Conservation (phyloP, 92 coral and sea anemone species). For the Palythoa caribaeorum region DNA sequence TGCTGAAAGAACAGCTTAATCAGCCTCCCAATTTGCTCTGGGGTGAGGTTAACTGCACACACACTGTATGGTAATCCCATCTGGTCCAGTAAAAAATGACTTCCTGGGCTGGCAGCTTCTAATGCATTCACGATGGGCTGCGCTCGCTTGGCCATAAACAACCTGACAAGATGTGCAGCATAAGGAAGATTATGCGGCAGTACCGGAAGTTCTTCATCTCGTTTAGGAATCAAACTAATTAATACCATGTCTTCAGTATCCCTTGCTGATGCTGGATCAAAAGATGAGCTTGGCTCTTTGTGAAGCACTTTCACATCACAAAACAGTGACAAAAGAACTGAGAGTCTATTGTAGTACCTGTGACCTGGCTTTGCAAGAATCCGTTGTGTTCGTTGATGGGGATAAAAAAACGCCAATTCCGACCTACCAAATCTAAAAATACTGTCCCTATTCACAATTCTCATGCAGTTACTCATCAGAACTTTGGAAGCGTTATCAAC, state of each 20-base stretch:
- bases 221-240: conserved; percentile 86
- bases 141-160: conserved; percentile 83
- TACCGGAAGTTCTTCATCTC: conserved; percentile 53
- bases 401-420: conserved; percentile 84
- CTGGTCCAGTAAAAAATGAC: conserved; percentile 72
- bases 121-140: conserved; percentile 77
- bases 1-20: conserved; percentile 85
- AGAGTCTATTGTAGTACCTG: conserved; percentile 83
- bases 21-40: conserved; percentile 76
- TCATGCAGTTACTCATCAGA: conserved; percentile 77
- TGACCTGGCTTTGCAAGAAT: conserved; percentile 89
- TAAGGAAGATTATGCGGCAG: conserved; percentile 37
- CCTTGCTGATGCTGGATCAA: conserved; percentile 82
- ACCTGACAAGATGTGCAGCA: conserved; percentile 85
- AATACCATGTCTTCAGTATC: conserved; percentile 68
- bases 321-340: conserved; percentile 81
- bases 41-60: conserved; percentile 69
- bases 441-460: conserved; percentile 78
- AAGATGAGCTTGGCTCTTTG: conserved; percentile 73
- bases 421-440: conserved; percentile 91
- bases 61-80: conserved; percentile 68
- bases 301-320: conserved; percentile 84
- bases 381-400: conserved; percentile 84
- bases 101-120: conserved; percentile 90
- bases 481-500: conserved; percentile 68